Evolutionary conservation across 2,113 vertebrate species (phyloP).

Genomic region (Typhlomys cinereus): DNA sequence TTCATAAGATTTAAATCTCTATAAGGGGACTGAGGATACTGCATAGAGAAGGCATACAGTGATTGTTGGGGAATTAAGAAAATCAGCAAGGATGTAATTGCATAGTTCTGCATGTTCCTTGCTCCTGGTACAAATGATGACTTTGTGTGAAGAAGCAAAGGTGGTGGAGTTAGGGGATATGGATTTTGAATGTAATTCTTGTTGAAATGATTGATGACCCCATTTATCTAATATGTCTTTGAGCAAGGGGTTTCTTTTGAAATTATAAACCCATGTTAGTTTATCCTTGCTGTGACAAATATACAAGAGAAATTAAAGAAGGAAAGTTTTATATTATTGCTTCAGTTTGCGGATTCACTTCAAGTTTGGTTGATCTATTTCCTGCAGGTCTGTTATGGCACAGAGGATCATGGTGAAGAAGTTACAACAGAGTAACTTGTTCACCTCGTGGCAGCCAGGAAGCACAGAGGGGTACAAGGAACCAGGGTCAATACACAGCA

Average conservation of each 20-base stretch:
- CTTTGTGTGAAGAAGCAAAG: background rate
- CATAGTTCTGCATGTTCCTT: background rate
- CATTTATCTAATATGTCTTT: constrained; percentile 37
- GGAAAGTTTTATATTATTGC: background rate
- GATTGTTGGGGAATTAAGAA: background rate
- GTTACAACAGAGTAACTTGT: background rate
- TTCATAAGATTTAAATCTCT: background rate
- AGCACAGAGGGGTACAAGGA: background rate
- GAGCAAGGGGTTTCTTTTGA: constrained; percentile 16
- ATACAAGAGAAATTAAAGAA: too few species aligned
- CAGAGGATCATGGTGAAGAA: background rate
- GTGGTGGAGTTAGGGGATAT: background rate
- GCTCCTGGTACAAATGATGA: background rate
- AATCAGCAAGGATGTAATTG: background rate
- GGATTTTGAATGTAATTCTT: background rate
- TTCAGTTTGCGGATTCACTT: background rate
- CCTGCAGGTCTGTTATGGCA: background rate
- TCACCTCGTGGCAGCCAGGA: background rate
- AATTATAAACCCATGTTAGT: background rate
- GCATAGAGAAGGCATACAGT: background rate
- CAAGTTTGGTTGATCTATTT: too few species aligned
- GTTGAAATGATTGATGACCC: constrained; percentile 8
- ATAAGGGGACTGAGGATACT: background rate
- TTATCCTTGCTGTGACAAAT: background rate
- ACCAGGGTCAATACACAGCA: background rate